Base-by-base conservation (phyloP, 2,113 vertebrate genomes). In the Gavialis gangeticus region DNA sequence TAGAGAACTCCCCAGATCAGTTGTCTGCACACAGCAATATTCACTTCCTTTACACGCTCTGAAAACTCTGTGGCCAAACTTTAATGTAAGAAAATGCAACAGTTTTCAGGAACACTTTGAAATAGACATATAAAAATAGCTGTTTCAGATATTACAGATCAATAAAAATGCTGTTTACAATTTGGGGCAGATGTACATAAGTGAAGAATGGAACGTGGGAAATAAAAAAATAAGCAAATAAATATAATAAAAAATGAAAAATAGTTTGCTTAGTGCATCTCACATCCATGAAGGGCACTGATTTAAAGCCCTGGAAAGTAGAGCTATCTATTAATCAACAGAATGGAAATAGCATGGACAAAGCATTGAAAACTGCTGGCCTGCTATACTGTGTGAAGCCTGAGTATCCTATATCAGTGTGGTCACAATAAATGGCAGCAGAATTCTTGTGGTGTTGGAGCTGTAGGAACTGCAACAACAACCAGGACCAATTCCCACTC, bases 291-390 rank as follows among this genome's bases (percentile, higher is more conserved):
- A 75, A 18, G 5, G 16, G 25, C 3, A 59, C 66, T 60, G 75
- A 0, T 0, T 24, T 27, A 71, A 34, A 80, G 30, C n/a, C 79
- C 0, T 2, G 54, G n/a, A 25, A n/a, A 54, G 18, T 1, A 5
- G n/a, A 71, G 63, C 6, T 30, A 27, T 25, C 30, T 30, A 30
- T 46, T 46, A 46, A 46, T 46, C 46, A 46, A 30, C 28, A 67
- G 64, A 67, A 67, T 17, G 30, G 64, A 17, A 30, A 30, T n/a
- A 30, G 16, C 64, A 9, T 67, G 64, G 11, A 9, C 28, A 67
- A 7, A 67, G 16, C 28, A 67, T n/a, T 67, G 28, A 10, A 19
- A n/a, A 8, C 64, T 30, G n/a, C 28, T 30, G 30, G 16, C 28
- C 8, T 46, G 46, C 46, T 46, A 46, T 3, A 46, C 46, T 7